These are phyloP conservation scores for Epicampocera succincta DNA, from an alignment of 2,888 invertebrate species.

Conservation along the genomic window DNA sequence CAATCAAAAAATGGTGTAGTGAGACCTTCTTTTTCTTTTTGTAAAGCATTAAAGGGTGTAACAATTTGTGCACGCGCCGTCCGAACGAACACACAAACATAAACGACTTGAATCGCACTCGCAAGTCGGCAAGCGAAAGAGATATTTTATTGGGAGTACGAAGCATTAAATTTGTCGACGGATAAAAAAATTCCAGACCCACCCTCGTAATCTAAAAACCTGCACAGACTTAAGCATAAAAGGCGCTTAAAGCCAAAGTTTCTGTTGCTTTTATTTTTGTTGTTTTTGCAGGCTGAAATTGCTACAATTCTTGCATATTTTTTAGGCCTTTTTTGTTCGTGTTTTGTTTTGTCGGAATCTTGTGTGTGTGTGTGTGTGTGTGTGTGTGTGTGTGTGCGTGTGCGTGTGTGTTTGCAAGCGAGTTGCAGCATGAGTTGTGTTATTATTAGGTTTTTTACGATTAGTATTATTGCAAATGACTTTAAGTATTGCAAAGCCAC, in stretches of 20 bases:
- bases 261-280: slow-evolving; percentile 16
- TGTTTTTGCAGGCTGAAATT: slow-evolving; percentile 41
- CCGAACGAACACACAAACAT: too few relatives aligned
- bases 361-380: slow-evolving; percentile 47
- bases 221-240: slow-evolving; percentile 74
- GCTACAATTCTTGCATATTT: slow-evolving; percentile 66
- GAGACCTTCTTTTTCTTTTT: too few relatives aligned
- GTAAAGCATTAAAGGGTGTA: too few relatives aligned
- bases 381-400: slow-evolving; percentile 38
- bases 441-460: slow-evolving; percentile 51
- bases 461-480: slow-evolving; percentile 46
- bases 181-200: neutral
- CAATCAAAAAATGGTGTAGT: too few relatives aligned
- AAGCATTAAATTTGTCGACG: too few relatives aligned
- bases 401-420: slow-evolving; percentile 23
- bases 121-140: too few relatives aligned
- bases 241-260: slow-evolving; percentile 70
- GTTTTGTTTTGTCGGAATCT: slow-evolving; percentile 14
- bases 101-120: too few relatives aligned
- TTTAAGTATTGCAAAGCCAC: slow-evolving; percentile 27
- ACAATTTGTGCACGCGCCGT: too few relatives aligned
- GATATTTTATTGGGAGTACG: too few relatives aligned
- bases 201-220: slow-evolving; percentile 38
- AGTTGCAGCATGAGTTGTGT: slow-evolving; percentile 39
- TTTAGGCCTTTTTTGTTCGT: slow-evolving; percentile 37